Evolutionary conservation across 2,888 invertebrate genomes (phyloP).

Genomic region (Nezara viridula): DNA sequence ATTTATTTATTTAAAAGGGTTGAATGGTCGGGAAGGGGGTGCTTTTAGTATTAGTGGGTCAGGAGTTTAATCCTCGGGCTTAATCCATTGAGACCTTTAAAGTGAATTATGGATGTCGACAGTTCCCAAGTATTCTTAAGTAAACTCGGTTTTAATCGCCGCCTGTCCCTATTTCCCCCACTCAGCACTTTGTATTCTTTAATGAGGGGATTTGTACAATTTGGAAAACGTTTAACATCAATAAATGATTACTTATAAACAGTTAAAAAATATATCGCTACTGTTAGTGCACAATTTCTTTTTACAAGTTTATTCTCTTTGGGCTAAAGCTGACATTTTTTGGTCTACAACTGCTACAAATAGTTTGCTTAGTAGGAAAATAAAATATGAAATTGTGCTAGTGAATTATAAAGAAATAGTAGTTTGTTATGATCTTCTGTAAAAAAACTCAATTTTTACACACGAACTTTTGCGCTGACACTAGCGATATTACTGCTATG

Average conservation of each 20-base stretch:
- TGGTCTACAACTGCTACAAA: too few relatives aligned
- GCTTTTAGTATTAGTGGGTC: constrained; percentile 49
- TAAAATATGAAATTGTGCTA: too few relatives aligned
- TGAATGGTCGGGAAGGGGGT: neutral
- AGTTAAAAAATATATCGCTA: too few relatives aligned
- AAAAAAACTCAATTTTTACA: too few relatives aligned
- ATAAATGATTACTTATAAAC: neutral
- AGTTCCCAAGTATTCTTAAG: constrained; percentile 48
- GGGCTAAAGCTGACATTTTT: too few relatives aligned
- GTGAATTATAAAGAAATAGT: too few relatives aligned
- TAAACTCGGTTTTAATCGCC: constrained; percentile 36
- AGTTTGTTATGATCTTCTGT: too few relatives aligned
- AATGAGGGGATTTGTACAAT: neutral
- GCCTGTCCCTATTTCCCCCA: neutral
- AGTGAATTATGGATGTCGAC: constrained; percentile 48
- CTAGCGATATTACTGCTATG: too few relatives aligned
- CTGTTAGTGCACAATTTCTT: too few relatives aligned
- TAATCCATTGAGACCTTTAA: constrained; percentile 49
- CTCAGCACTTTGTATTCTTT: constrained; percentile 13
- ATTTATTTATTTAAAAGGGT: constrained; percentile 42
- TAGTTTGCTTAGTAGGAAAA: too few relatives aligned
- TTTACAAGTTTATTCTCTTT: too few relatives aligned
- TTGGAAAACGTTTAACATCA: neutral
- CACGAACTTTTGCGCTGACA: too few relatives aligned
- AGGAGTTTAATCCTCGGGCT: constrained; percentile 30